Percentiles rank a stretch among this genome's conserved stretches.
phyloP scores from a whole-genome alignment of 2,113 vertebrate species.

The Callorhinus ursinus region DNA sequence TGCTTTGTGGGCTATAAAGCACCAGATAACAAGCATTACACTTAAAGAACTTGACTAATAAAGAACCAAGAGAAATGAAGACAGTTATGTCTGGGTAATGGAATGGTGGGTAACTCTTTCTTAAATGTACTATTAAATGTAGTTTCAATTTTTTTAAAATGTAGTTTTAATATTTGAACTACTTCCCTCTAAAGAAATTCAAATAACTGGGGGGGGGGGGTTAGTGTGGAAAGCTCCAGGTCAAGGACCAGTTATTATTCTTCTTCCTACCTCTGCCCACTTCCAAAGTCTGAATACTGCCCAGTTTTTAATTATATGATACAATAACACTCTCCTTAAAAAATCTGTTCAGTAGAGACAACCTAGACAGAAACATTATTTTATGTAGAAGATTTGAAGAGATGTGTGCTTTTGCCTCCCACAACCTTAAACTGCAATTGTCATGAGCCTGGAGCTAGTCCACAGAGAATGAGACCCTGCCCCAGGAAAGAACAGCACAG shows the following conservation, averaged over 20 bases:
- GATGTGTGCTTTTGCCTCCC: neutral
- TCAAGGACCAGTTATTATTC: neutral
- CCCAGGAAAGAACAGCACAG: neutral
- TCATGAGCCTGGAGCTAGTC: slow-evolving; percentile 32
- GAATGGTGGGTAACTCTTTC: neutral
- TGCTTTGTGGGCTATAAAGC: neutral
- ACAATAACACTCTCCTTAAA: slow-evolving; percentile 5
- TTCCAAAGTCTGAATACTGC: slow-evolving; percentile 25
- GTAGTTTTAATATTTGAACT: slow-evolving; percentile 5
- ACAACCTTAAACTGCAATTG: slow-evolving; percentile 26
- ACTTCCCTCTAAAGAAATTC: neutral
- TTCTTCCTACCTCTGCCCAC: neutral
- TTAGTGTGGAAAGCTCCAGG: neutral
- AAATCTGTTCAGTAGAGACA: neutral
- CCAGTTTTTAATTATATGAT: slow-evolving; percentile 20
- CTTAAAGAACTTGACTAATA: neutral
- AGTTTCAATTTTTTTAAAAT: neutral
- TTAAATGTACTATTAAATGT: slow-evolving; percentile 3
- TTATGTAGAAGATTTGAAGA: neutral
- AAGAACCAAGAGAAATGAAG: slow-evolving; percentile 46
- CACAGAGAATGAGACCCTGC: slow-evolving; percentile 1
- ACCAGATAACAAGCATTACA: neutral
- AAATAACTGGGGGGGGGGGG: neutral
- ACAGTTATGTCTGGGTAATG: neutral
- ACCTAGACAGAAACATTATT: neutral